Conservation (phyloP, 2,797 vertebrate species). For the Hoplostethus mediterraneus region DNA sequence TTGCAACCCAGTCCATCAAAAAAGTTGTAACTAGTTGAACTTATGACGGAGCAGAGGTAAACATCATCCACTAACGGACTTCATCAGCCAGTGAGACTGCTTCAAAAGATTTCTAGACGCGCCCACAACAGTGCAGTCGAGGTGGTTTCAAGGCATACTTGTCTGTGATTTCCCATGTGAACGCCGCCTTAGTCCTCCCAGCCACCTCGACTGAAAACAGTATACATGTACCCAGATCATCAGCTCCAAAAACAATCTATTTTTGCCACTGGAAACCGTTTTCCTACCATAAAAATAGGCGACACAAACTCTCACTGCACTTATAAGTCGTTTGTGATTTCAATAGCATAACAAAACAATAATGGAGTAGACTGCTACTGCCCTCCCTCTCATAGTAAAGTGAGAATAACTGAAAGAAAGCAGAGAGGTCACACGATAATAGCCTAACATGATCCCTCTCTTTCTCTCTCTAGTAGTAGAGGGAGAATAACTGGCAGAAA, state of each 20-base stretch:
- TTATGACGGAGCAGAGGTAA: no score
- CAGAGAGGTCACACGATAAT: slow-evolving; percentile 34
- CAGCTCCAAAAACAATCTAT: not conserved
- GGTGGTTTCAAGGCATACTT: no score
- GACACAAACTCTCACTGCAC: not conserved
- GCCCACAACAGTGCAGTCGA: no score
- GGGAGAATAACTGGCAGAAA: slow-evolving; percentile 20
- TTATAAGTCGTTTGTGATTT: slow-evolving; percentile 25
- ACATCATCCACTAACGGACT: no score
- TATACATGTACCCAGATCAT: not conserved
- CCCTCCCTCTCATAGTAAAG: slow-evolving; percentile 15
- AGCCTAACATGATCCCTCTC: slow-evolving; percentile 18
- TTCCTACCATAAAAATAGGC: not conserved
- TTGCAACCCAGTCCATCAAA: no score
- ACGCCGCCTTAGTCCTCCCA: no score
- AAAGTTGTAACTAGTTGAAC: no score
- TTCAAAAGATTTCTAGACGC: no score
- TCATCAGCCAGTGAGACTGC: no score
- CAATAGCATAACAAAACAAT: slow-evolving; percentile 19
- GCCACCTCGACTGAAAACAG: not conserved
- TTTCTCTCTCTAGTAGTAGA: slow-evolving; percentile 22
- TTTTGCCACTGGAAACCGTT: slow-evolving; percentile 3
- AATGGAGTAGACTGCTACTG: not conserved
- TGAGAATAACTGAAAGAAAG: slow-evolving; percentile 23
- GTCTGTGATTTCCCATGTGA: no score